Conservation (phyloP, 2,797 vertebrate species). For the Triplophysa yarkandensis region DNA sequence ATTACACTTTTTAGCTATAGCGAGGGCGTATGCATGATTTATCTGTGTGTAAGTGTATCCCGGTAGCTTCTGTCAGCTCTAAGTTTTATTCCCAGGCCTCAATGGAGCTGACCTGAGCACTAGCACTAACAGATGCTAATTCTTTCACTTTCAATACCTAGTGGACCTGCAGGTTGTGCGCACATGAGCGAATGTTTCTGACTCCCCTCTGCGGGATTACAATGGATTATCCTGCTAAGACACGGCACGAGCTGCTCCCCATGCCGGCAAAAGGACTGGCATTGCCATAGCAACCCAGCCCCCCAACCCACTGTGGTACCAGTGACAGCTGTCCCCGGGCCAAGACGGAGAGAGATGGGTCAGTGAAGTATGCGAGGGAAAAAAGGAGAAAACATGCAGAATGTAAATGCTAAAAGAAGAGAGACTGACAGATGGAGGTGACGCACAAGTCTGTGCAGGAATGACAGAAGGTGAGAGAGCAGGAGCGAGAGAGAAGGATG, state of each 20-base stretch:
- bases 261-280: conserved; percentile 57
- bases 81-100: conserved; percentile 56
- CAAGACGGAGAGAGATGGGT: conserved; percentile 6
- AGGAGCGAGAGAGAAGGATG: conserved; percentile 4
- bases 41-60: conserved; percentile 57
- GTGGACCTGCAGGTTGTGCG: conserved; percentile 53
- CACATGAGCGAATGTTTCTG: conserved; percentile 13
- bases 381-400: conserved; percentile 14
- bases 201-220: conserved; percentile 75
- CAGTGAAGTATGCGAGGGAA: conserved; percentile 2
- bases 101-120: conserved; percentile 67
- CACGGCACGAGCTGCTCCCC: conserved; percentile 65
- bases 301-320: conserved; percentile 14
- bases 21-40: background rate
- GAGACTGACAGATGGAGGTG: conserved; percentile 10
- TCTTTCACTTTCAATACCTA: conserved; percentile 69
- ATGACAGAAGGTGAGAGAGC: conserved; percentile 1
- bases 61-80: conserved; percentile 64
- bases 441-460: background rate
- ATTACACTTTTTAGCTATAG: no score
- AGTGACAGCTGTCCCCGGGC: conserved; percentile 50
- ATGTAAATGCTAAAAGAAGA: conserved; percentile 41
- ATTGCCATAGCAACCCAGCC: conserved; percentile 63
- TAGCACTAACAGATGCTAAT: conserved; percentile 79
- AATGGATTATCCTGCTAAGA: conserved; percentile 76